These are phyloP conservation scores for Bedellia somnulentella DNA, from an alignment of 2,888 invertebrate genomes.

Conservation along the genomic window DNA sequence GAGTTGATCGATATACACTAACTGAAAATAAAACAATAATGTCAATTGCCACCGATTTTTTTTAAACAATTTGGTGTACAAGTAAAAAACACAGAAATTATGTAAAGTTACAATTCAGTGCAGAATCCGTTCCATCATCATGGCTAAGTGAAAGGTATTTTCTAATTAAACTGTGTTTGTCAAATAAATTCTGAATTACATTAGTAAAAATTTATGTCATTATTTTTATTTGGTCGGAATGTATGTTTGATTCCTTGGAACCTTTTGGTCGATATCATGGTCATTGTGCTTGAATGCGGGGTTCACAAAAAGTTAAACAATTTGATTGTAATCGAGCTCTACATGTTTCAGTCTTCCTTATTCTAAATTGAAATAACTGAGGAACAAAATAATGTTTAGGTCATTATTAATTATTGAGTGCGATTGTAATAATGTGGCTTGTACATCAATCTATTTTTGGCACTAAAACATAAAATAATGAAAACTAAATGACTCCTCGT, in stretches of 20 bases:
- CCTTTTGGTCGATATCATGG: too few species aligned
- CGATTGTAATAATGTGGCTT: background rate
- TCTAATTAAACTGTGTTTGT: too few species aligned
- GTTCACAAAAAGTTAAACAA: too few species aligned
- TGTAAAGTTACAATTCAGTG: conserved; percentile 2
- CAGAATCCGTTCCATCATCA: background rate
- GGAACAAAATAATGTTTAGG: background rate
- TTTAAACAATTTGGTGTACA: conserved; percentile 2
- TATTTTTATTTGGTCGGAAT: background rate
- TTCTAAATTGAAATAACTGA: background rate
- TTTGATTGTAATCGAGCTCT: background rate
- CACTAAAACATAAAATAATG: background rate
- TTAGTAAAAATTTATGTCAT: background rate
- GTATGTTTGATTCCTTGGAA: too few species aligned
- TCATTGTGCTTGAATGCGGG: too few species aligned
- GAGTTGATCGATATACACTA: too few species aligned
- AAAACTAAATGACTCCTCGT: background rate
- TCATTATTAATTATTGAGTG: background rate
- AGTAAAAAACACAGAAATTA: conserved; percentile 5
- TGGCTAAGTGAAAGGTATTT: background rate
- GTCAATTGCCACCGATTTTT: conserved; percentile 6
- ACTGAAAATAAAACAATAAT: conserved; percentile 25
- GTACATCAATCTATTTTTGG: background rate
- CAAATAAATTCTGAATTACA: too few species aligned
- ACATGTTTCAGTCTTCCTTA: background rate